Percentiles rank a stretch among this genome's conserved stretches.
These are phyloP conservation scores for Zeugodacus cucurbitae DNA, from an alignment of 1,140 invertebrate genomes.

Conservation along the genomic window DNA sequence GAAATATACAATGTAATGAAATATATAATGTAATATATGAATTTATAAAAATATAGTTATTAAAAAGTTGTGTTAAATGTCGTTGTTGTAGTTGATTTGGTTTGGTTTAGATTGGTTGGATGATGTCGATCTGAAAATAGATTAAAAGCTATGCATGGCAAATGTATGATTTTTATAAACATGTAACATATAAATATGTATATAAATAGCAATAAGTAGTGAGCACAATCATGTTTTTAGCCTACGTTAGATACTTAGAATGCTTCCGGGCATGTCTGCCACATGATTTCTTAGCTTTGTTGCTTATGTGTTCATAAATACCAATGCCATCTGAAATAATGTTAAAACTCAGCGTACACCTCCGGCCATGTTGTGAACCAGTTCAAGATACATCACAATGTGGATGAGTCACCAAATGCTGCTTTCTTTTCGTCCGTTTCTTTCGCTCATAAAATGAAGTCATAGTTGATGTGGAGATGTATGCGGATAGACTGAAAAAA, in stretches of 20 bases:
- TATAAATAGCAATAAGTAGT: background rate
- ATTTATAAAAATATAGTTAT: constrained; percentile 38
- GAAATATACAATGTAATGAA: constrained; percentile 15
- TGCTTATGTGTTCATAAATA: constrained; percentile 31
- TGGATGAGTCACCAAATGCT: background rate
- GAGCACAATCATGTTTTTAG: constrained; percentile 28
- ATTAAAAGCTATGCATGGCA: constrained; percentile 18
- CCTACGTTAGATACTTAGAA: constrained; percentile 35
- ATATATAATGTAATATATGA: background rate
- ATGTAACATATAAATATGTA: background rate
- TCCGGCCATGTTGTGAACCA: background rate
- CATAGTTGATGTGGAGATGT: background rate
- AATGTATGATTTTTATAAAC: background rate
- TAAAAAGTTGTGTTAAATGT: constrained; percentile 12
- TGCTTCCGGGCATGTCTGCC: background rate
- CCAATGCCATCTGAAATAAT: constrained; percentile 22
- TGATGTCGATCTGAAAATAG: constrained; percentile 34
- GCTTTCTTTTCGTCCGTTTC: background rate
- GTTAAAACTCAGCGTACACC: constrained; percentile 29
- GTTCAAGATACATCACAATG: background rate
- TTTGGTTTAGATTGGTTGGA: constrained; percentile 37
- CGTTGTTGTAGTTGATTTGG: constrained; percentile 32
- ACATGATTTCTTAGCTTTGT: constrained; percentile 36
- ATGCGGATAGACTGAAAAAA: background rate
- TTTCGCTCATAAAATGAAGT: background rate